Base-by-base conservation (phyloP, 2,113 vertebrate species). In the Sciurus niger region DNA sequence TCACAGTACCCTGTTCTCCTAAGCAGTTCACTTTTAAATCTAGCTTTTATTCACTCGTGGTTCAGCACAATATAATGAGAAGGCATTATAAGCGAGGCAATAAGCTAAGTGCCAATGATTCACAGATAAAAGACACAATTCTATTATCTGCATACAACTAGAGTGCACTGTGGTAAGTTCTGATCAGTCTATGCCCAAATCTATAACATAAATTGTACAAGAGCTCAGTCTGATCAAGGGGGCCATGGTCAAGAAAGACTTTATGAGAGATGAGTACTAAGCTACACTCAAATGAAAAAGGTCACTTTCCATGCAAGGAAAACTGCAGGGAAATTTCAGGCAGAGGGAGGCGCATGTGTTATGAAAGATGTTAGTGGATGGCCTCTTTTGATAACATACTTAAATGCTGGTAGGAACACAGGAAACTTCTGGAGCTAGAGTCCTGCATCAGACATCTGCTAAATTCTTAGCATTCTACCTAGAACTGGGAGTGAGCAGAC, bases 51-150 rank as follows among this genome's bases (percentile, higher is more conserved):
- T 79, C 8, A 90, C 74, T 78, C 24, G 48, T 51, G 95, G 79
- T 16, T 95, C 40, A 95, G 67, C 30, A 89, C 65, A 84, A 80
- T 30, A 7, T 68, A 95, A 90, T 80, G 22, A 90, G 32, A 6
- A 43, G 72, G 18, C 60, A 89, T 77, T 91, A 82, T 79, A 34
- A 70, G 8, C 40, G 72, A 96, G 30, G 46, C 37, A 92, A 70
- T 90, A 93, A 78, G 18, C 18, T 96, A 88, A 55, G 16, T 89
- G 20, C 20, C 28, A 51, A 9, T 88, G 78, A 96, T 90, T 95
- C 90, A 80, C 0, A 86, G 30, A 74, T 48, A 70, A 95, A 92
- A 72, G 20, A 24, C 17, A 60, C 37, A 37, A 17, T 77, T 84
- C 11, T 88, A 22, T 53, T 94, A 53, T 82, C 6, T 90, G 1